Base-by-base conservation (phyloP, 2,797 vertebrate genomes). In the Distichodus sexfasciatus region DNA sequence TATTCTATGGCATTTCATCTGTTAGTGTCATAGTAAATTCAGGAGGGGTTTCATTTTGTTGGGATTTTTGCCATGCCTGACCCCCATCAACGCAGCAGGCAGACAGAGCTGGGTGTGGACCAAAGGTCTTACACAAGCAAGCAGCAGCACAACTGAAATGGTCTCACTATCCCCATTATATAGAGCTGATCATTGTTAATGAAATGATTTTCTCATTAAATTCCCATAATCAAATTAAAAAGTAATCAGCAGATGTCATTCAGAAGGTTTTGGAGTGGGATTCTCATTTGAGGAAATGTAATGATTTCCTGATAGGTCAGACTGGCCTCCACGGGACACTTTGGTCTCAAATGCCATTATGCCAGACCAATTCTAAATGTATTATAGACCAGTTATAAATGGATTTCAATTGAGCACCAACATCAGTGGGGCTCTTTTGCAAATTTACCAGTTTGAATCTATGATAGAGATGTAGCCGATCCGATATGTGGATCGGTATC, bases 131-230 rank as follows among this genome's bases (percentile, higher is more conserved):
- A 31, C 44, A 66, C 50, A 47, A 50, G 55, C 66, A 51, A 57
- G 58, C 55, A 17, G 43, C 63, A 47, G 21, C 40, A 41, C 57
- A 26, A 55, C 70, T 5, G 24, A 53, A 71, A 68, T 69, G 67
- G 71, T 53, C 69, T 63, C 48, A 53, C 73, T 62, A 31, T 73
- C 61, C 48, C 60, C 29, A 62, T 71, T 69, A 73, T 58, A 47
- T 58, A 55, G 48, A 68, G 50, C 51, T 38, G 64, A 76, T 80
- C 73, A 69, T 76, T 75, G 70, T 62, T 78, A 80, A 74, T 74
- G 58, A 69, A 70, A 76, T 62, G 67, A 74, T 71, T 71, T 76
- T 74, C 73, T 74, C 74, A 76, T 80, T 76, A 71, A 69, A 68
- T 14, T 43, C 59, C 58, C 24, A 53, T 72, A 77, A 77, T 77